These are phyloP conservation scores for Eledone cirrhosa DNA, from an alignment of 2,888 invertebrate species.

Conservation along the genomic window DNA sequence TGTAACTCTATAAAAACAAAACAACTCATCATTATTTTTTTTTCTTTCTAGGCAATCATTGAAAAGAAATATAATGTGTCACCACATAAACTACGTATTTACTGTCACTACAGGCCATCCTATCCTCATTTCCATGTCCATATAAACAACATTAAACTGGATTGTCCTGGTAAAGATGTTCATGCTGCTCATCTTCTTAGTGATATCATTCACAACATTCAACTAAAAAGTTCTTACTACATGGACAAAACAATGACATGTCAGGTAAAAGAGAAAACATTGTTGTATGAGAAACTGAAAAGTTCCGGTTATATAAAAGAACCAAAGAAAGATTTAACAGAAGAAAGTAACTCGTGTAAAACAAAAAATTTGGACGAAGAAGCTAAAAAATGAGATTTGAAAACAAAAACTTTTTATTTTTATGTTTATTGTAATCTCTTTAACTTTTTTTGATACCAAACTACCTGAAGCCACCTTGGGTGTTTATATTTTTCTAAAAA, in stretches of 20 bases:
- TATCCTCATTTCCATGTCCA: conserved; percentile 97
- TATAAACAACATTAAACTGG: conserved; percentile 75
- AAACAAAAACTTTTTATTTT: too few species aligned
- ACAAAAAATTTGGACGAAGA: too few species aligned
- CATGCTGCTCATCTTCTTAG: conserved; percentile 88
- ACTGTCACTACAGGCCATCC: conserved; percentile 94
- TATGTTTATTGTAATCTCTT: too few species aligned
- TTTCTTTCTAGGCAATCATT: conserved; percentile 75
- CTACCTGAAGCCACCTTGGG: too few species aligned
- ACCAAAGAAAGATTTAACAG: too few species aligned
- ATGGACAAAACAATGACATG: conserved; percentile 83
- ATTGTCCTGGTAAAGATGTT: conserved; percentile 76
- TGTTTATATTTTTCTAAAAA: too few species aligned
- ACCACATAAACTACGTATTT: conserved; percentile 77
- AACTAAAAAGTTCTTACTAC: conserved; percentile 84
- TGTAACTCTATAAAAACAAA: too few species aligned
- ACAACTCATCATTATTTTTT: not conserved
- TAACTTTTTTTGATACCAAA: too few species aligned
- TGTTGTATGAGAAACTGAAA: conserved; percentile 71
- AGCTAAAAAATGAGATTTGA: too few species aligned
- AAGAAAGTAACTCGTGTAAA: too few species aligned
- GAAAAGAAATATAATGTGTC: conserved; percentile 79
- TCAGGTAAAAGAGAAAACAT: conserved; percentile 79
- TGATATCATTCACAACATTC: conserved; percentile 89
- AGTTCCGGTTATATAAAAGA: conserved; percentile 43